phyloP scores from a whole-genome alignment of 2,888 invertebrate genomes.

The Lithophane ornitopus region DNA sequence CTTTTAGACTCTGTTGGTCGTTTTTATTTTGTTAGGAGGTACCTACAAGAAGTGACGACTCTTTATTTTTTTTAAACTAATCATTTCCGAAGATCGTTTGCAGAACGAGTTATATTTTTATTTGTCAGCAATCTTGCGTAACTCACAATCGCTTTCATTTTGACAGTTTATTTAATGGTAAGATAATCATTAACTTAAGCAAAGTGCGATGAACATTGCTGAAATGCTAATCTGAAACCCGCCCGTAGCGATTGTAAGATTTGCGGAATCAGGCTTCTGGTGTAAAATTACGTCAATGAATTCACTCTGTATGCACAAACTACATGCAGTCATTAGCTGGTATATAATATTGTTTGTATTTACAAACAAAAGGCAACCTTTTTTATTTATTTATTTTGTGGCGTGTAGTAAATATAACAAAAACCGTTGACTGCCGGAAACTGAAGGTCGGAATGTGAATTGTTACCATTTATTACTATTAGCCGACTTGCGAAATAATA shows the following conservation, averaged over 20 bases:
- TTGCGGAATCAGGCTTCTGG: background rate
- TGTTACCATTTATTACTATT: background rate
- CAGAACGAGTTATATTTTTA: background rate
- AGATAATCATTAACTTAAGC: background rate
- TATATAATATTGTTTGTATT: background rate
- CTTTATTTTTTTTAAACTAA: background rate
- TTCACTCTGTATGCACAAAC: background rate
- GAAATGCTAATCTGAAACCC: background rate
- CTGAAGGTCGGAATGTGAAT: constrained; percentile 20
- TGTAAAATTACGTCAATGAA: background rate
- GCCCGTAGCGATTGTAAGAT: background rate
- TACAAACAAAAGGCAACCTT: background rate
- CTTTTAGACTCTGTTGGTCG: background rate
- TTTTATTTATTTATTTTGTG: background rate
- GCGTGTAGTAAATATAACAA: constrained; percentile 3
- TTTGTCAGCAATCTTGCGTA: background rate
- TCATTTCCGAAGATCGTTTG: background rate
- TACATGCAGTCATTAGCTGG: background rate
- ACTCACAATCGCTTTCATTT: background rate
- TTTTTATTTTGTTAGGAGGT: background rate
- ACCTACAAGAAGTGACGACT: background rate
- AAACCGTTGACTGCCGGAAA: background rate
- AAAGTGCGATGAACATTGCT: background rate
- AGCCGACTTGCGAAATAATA: background rate
- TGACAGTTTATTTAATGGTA: background rate